phyloP scores from a whole-genome alignment of 2,113 vertebrate species.

The Epinephelus fuscoguttatus region DNA sequence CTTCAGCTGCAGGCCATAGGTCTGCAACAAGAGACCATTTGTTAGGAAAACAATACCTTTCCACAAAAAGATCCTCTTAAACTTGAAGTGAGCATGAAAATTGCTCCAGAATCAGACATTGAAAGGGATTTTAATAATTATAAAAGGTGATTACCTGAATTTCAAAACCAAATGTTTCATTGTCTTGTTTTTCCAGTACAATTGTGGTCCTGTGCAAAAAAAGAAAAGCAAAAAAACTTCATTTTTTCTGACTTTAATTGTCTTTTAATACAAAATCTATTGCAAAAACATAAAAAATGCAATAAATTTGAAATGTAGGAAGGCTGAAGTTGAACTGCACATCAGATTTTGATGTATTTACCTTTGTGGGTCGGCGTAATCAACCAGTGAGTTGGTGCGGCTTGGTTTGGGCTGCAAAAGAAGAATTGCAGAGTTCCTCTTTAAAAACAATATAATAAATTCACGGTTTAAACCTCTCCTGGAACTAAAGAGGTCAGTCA shows the following conservation, averaged over 20 bases:
- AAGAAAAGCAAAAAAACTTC: conserved; percentile 16
- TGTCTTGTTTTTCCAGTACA: conserved; percentile 90
- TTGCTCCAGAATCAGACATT: not conserved
- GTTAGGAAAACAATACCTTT: conserved; percentile 3
- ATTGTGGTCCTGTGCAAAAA: conserved; percentile 70
- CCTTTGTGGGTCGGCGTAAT: conserved; percentile 85
- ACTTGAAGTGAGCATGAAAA: not conserved
- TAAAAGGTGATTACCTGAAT: conserved; percentile 88
- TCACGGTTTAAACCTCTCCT: not conserved
- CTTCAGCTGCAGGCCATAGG: conserved; percentile 84
- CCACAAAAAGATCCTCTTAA: not conserved
- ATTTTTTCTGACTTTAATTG: not conserved
- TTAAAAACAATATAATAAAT: conserved; percentile 11
- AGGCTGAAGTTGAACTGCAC: not conserved
- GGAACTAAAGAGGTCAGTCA: not conserved
- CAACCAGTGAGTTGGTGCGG: conserved; percentile 75
- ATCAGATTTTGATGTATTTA: conserved; percentile 59
- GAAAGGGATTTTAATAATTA: not conserved
- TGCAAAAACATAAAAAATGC: not conserved
- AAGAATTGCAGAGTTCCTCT: conserved; percentile 61
- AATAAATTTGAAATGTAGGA: not conserved
- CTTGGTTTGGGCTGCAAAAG: conserved; percentile 72
- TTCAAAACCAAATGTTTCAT: conserved; percentile 95
- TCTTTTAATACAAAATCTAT: not conserved
- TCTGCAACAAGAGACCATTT: conserved; percentile 80